Evolutionary conservation across 2,113 vertebrate genomes (phyloP).

Genomic region (Nestor notabilis): DNA sequence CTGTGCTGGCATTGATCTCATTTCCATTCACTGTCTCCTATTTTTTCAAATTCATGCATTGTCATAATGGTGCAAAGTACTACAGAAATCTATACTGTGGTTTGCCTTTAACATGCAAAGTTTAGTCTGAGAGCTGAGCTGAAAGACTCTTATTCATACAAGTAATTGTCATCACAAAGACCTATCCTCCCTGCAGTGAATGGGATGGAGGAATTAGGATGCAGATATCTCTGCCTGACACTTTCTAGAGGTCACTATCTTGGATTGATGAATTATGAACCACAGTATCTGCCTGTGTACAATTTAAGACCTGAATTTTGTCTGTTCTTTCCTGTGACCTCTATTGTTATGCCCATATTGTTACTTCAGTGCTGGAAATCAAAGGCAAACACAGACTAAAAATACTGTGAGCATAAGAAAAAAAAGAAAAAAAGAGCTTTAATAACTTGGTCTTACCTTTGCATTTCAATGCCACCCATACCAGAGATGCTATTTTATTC

Average conservation of each 20-base stretch:
- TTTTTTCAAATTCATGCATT: not conserved
- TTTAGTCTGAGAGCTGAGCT: not conserved
- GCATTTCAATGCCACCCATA: constrained; percentile 10
- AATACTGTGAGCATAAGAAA: not conserved
- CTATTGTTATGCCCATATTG: not conserved
- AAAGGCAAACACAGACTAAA: not conserved
- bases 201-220: not conserved
- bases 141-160: not conserved
- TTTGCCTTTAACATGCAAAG: not conserved
- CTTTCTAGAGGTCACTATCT: not conserved
- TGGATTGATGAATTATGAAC: not conserved
- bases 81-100: not conserved
- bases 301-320: not conserved
- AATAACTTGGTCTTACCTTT: constrained; percentile 10
- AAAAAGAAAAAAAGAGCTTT: not conserved
- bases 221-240: not conserved
- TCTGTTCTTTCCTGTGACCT: not conserved
- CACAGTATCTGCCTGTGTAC: not conserved
- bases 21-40: not conserved
- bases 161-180: not conserved
- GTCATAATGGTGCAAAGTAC: not conserved
- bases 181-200: not conserved
- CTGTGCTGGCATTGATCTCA: not conserved
- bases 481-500: not conserved
- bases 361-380: not conserved